Conservation (phyloP, 2,888 invertebrate species). For the Dromius quadrimaculatus region DNA sequence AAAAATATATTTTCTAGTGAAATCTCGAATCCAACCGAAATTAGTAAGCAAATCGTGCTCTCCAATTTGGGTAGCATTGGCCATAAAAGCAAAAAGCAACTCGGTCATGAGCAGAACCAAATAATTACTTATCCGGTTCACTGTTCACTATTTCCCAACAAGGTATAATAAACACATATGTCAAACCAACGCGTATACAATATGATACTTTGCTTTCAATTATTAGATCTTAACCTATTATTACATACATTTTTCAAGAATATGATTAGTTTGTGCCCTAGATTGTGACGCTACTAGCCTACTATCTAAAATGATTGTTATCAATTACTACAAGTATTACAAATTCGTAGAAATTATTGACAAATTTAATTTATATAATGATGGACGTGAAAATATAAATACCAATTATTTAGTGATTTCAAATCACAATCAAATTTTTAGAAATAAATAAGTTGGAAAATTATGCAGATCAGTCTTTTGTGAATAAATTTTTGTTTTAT, state of each 20-base stretch:
- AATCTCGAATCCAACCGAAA: too few species aligned
- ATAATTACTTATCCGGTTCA: constrained; percentile 19
- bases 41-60: too few species aligned
- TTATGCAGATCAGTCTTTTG: neutral
- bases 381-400: neutral
- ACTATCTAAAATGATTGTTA: constrained; percentile 6
- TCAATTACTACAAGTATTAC: too few species aligned
- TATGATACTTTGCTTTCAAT: constrained; percentile 4
- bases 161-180: constrained; percentile 12
- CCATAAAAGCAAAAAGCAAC: constrained; percentile 21
- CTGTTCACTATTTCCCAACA: constrained; percentile 21
- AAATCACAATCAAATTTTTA: neutral
- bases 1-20: too few species aligned
- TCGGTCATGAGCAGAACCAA: constrained; percentile 14
- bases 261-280: constrained; percentile 17
- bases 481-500: too few species aligned
- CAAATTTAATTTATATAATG: neutral
- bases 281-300: constrained; percentile 11
- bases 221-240: constrained; percentile 18
- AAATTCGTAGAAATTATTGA: too few species aligned
- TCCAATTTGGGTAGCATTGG: too few species aligned
- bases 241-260: constrained; percentile 3
- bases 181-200: constrained; percentile 4
- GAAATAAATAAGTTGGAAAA: neutral
- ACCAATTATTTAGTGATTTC: neutral